phyloP scores from a whole-genome alignment of 2,797 vertebrate genomes.

The Phaenicophaeus curvirostris region DNA sequence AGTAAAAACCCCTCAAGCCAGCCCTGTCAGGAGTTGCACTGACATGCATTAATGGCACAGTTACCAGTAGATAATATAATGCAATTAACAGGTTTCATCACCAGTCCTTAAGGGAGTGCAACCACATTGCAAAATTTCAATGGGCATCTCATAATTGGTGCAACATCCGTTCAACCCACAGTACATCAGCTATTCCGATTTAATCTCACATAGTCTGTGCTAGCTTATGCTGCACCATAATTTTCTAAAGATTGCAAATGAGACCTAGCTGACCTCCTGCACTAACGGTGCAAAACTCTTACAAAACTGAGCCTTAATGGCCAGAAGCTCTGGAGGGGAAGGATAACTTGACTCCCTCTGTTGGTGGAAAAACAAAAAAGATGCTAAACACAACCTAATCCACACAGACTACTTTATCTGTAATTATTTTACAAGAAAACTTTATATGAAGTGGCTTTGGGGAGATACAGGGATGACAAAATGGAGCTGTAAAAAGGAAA shows the following conservation, averaged over 20 bases:
- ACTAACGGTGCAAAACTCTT: neutral
- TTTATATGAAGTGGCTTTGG: neutral
- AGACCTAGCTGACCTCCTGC: neutral
- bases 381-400: neutral
- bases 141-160: neutral
- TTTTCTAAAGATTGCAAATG: neutral
- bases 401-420: neutral
- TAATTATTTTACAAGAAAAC: neutral
- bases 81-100: slow-evolving; percentile 59
- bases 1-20: slow-evolving; percentile 59
- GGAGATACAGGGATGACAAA: neutral
- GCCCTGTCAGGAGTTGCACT: slow-evolving; percentile 52
- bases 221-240: neutral
- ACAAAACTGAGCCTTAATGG: neutral
- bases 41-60: slow-evolving; percentile 58
- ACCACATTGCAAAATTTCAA: neutral
- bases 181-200: neutral
- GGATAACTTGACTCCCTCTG: slow-evolving; percentile 41
- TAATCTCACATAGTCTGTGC: neutral
- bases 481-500: neutral
- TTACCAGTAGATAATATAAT: slow-evolving; percentile 49
- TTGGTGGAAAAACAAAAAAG: slow-evolving; percentile 33
- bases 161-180: neutral
- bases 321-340: neutral
- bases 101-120: slow-evolving; percentile 25